Evolutionary conservation across 2,113 vertebrate genomes (phyloP).

Genomic region (Campylomormyrus numenius): DNA sequence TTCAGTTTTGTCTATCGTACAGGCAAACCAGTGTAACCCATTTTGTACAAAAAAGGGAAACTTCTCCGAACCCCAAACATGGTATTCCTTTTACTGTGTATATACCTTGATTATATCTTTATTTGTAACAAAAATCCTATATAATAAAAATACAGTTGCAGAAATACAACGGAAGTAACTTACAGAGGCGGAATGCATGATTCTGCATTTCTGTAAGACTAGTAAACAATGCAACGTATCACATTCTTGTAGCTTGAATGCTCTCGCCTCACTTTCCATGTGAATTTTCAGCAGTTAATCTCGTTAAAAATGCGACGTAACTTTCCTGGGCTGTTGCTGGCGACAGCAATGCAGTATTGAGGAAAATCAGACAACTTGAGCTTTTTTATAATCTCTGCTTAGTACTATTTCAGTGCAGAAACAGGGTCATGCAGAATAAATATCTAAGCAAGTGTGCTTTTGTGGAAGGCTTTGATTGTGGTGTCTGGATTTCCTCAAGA

Average conservation of each 20-base stretch:
- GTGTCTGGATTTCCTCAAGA: conserved; percentile 2
- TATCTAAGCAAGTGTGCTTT: conserved; percentile 16
- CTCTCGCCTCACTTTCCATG: not conserved
- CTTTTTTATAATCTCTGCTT: conserved; percentile 7
- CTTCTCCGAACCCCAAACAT: not conserved
- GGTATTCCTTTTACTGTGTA: conserved; percentile 21
- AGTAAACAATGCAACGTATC: not conserved
- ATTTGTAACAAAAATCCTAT: conserved; percentile 21
- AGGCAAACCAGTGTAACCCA: conserved; percentile 17
- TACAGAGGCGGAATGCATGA: not conserved
- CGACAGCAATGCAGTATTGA: conserved; percentile 19
- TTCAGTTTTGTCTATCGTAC: conserved; percentile 5
- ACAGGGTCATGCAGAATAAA: conserved; percentile 28
- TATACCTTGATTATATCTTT: conserved; percentile 22
- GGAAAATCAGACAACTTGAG: not conserved
- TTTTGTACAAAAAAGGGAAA: not conserved
- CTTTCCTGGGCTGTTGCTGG: conserved; percentile 27
- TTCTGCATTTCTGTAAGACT: not conserved
- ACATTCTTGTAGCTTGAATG: not conserved
- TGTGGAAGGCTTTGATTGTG: conserved; percentile 9
- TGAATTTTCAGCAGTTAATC: not conserved
- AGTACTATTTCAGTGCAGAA: conserved; percentile 1
- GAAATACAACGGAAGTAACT: not conserved
- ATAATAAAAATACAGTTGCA: conserved; percentile 26
- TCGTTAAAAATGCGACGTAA: not conserved